phyloP scores from a whole-genome alignment of 1,140 invertebrate genomes.

The Zelostemma sp. region DNA sequence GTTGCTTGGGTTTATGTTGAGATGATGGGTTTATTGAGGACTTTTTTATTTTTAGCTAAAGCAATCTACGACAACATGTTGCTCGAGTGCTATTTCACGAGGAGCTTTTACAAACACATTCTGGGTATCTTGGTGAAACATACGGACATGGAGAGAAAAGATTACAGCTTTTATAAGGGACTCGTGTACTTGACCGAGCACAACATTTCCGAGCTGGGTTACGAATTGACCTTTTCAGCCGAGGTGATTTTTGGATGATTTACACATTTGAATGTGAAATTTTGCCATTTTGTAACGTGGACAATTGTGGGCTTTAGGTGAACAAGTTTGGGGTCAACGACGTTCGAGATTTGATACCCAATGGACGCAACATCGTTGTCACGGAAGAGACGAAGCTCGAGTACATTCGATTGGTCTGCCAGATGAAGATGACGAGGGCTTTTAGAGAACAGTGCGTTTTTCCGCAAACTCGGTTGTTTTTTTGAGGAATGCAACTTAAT shows the following conservation, averaged over 20 bases:
- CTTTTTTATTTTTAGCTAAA: constrained; percentile 78
- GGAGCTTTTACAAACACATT: constrained; percentile 97
- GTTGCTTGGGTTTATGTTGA: constrained; percentile 10
- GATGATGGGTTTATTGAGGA: constrained; percentile 20
- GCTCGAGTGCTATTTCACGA: constrained; percentile 94
- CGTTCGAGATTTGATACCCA: constrained; percentile 86
- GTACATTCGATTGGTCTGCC: constrained; percentile 92
- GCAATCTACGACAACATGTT: constrained; percentile 96
- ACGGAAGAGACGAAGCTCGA: constrained; percentile 94
- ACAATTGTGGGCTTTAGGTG: constrained; percentile 70
- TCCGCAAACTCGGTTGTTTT: not conserved
- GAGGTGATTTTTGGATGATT: constrained; percentile 73
- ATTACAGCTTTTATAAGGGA: constrained; percentile 94
- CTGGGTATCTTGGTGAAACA: constrained; percentile 92
- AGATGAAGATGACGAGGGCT: constrained; percentile 96
- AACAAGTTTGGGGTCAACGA: constrained; percentile 96
- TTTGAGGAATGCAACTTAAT: too few species aligned
- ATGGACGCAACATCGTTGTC: constrained; percentile 87
- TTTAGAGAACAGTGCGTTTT: constrained; percentile 86
- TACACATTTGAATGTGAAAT: too few species aligned
- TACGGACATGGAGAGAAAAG: constrained; percentile 95
- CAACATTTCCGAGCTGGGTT: constrained; percentile 87
- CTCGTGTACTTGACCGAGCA: constrained; percentile 91
- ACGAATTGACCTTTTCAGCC: constrained; percentile 91
- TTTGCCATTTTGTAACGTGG: constrained; percentile 4